Evolutionary conservation across 2,888 invertebrate genomes (phyloP), one percentile per base, ranked within the genome.

Genomic region (Eubasilissa splendida): DNA sequence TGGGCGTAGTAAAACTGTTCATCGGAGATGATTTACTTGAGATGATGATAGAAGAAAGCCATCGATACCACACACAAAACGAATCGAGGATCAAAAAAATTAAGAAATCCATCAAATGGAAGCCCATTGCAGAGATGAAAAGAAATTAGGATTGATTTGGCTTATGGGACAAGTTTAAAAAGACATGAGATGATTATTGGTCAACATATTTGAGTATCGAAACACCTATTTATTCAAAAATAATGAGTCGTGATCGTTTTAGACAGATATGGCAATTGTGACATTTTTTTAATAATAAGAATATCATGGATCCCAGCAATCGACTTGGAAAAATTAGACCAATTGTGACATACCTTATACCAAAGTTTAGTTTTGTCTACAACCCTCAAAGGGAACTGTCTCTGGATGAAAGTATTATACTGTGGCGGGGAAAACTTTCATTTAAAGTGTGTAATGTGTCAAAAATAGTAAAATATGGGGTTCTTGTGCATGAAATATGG

Each of bases 331-430:
- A 83, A 76, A 58, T 84, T 68, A 76, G 77, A 75, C 84, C 82
- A 68, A 79, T 83, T n/a, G 54, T 84, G 9, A 71, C 79, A 80
- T 81, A 84, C 52, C 77, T 80, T 65, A 14, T 66, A 31, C 8
- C 31, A 53, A 84, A 81, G 77, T 84, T 84, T 83, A 74, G 50
- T 58, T 53, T 73, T n/a, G 79, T 83, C 22, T 84, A 84, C 77
- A 84, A 80, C 74, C 84, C 83, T 52, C 11, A 63, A 73, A 81
- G 80, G 75, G 73, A 84, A 80, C 54, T 85, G 42, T 81, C 84
- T 58, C 53, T 85, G 50, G 83, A 85, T 76, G 84, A 84, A 74
- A 81, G 84, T 70, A 83, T 85, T 70, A 83, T 85, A 71, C 85
- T 84, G 58, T 85, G 84, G 84, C 59, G 84, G 71, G 85, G 84